Conservation (phyloP, 2,797 vertebrate genomes). For the Chrysocyon brachyurus region DNA sequence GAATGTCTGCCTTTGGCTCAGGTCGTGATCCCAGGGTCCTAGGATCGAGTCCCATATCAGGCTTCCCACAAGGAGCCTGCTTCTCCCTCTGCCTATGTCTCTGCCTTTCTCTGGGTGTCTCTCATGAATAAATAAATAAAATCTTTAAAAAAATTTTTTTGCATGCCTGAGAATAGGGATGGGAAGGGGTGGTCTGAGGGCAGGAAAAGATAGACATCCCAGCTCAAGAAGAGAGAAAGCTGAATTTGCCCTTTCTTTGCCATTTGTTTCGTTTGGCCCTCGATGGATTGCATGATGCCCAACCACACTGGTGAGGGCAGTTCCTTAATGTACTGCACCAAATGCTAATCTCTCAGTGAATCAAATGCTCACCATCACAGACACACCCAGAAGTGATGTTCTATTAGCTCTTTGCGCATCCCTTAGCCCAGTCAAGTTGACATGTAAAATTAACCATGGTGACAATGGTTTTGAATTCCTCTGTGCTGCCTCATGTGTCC, state of each 20-base stretch:
- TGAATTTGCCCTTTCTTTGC: not conserved
- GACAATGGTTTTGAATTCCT: not conserved
- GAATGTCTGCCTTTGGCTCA: no score
- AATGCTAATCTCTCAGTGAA: not conserved
- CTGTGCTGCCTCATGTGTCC: rapidly evolving
- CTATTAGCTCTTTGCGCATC: not conserved
- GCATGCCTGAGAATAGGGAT: not conserved
- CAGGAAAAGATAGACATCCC: not conserved
- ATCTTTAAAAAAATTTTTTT: no score
- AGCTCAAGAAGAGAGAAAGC: not conserved
- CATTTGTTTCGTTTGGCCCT: not conserved
- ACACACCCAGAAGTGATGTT: not conserved
- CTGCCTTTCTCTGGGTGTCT: no score
- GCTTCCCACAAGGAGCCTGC: no score
- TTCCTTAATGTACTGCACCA: not conserved
- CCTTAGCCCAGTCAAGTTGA: not conserved
- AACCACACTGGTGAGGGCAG: not conserved
- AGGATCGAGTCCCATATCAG: no score
- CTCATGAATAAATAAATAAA: no score
- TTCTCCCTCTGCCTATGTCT: no score
- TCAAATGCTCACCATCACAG: not conserved
- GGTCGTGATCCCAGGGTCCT: no score
- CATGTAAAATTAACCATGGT: not conserved
- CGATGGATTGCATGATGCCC: not conserved
- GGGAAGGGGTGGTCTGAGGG: not conserved